Evolutionary conservation across 1,140 invertebrate genomes (phyloP), one percentile per base, ranked within the genome.

Genomic region (Drosophila miranda): DNA sequence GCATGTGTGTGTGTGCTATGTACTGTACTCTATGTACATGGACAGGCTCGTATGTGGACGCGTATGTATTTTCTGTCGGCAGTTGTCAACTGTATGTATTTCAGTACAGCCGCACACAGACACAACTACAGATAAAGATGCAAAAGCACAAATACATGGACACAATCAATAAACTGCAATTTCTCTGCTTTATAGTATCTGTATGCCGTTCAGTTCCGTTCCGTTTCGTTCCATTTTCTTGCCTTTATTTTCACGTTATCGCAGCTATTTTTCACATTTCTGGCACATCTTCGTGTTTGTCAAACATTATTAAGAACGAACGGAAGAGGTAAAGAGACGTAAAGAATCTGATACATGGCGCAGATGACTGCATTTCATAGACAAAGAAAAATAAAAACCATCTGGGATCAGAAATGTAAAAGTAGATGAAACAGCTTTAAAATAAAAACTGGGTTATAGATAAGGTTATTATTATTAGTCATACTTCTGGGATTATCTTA

Each of bases 11-110:
- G 41, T 49, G 49, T 51, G 45, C 19, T 19, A 19, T 49, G n/a
- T 41, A 41, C 48, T 55, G 16, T 34, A 53, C 11, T 19, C 44
- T 58, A 48, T 58, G 34, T 38, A 38, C 34, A 38, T 38, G 34
- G 13, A 4, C 3, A 34, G 30, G 30, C 30, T 34, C 11, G 34
- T 13, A 38, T 38, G 34, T 13, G 9, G 44, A 46, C 28, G n/a
- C 21, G 16, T 43, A 26, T 54, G 62, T 55, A 44, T 44, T 50
- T 59, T 46, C 57, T 66, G 67, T 84, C 75, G 79, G 76, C 76
- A 62, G 76, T 69, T 83, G 76, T 86, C 81, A 84, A 77, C 81
- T 80, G 66, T 69, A 59, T 72, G 66, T 69, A 56, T 72, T 68
- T 54, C 57, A 72, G 58, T 66, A 73, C 46, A 67, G 54, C 62